phyloP scores from a whole-genome alignment of 2,113 vertebrate genomes.

The Parus major region DNA sequence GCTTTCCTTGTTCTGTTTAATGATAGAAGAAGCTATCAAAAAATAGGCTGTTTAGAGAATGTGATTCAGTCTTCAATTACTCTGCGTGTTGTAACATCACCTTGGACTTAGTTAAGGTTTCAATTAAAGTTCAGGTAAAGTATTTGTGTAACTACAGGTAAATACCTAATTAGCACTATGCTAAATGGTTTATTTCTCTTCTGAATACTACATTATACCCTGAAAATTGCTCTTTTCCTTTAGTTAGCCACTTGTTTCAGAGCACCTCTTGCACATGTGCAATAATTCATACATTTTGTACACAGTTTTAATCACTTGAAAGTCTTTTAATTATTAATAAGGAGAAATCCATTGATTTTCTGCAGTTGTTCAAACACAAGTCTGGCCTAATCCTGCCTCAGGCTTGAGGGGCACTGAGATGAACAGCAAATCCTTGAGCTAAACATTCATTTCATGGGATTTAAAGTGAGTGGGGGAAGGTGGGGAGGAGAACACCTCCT shows the following conservation, averaged over 20 bases:
- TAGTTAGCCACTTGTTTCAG: neutral
- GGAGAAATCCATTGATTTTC: slow-evolving; percentile 86
- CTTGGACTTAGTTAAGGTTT: slow-evolving; percentile 21
- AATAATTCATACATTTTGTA: slow-evolving; percentile 67
- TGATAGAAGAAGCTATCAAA: neutral
- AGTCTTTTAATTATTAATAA: slow-evolving; percentile 90
- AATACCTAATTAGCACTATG: neutral
- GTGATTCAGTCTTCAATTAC: slow-evolving; percentile 38
- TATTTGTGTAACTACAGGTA: neutral
- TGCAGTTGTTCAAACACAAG: slow-evolving; percentile 81
- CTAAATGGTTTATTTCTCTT: neutral
- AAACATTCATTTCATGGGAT: slow-evolving; percentile 83
- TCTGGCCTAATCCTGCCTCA: slow-evolving; percentile 80
- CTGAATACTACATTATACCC: neutral
- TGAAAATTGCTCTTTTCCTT: slow-evolving; percentile 15
- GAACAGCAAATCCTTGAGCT: slow-evolving; percentile 81
- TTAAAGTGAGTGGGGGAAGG: neutral
- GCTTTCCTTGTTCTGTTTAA: neutral
- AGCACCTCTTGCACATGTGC: neutral
- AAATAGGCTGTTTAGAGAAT: neutral
- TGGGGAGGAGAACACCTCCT: neutral
- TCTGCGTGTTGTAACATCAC: neutral
- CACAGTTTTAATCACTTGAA: slow-evolving; percentile 77
- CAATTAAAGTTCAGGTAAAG: neutral
- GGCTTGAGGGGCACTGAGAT: slow-evolving; percentile 72